Evolutionary conservation across 2,888 invertebrate genomes (phyloP).

Genomic region (Protonemura montana): DNA sequence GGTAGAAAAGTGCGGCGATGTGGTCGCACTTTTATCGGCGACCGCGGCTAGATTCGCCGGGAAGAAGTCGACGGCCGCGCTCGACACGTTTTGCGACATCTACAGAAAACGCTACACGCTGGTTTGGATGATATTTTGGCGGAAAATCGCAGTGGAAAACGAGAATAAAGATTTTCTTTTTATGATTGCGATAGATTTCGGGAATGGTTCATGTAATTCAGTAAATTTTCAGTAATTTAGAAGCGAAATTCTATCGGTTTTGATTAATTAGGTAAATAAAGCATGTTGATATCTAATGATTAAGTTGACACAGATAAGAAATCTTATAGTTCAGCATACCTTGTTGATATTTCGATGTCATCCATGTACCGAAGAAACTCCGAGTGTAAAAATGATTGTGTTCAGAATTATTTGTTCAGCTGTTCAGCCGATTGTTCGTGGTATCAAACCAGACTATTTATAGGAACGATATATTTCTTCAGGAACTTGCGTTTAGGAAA

Average conservation of each 20-base stretch:
- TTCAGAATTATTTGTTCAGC: neutral
- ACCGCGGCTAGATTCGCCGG: neutral
- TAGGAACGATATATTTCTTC: slow-evolving; percentile 33
- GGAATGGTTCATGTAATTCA: neutral
- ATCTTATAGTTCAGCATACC: slow-evolving; percentile 8
- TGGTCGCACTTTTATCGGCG: neutral
- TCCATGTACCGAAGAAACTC: neutral
- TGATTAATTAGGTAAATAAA: neutral
- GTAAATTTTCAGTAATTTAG: neutral
- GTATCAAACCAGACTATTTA: neutral
- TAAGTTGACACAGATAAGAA: neutral
- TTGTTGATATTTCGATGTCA: slow-evolving; percentile 25
- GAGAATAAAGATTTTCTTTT: neutral
- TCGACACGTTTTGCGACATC: neutral
- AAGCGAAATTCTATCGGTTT: neutral
- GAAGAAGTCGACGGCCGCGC: neutral
- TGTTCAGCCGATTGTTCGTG: neutral
- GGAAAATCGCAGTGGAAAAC: neutral
- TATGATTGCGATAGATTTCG: neutral
- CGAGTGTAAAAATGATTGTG: neutral
- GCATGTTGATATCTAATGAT: neutral
- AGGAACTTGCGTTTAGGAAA: slow-evolving; percentile 32
- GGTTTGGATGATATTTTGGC: neutral
- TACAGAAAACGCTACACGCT: neutral
- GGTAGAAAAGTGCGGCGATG: neutral